Evolutionary conservation across 2,113 vertebrate genomes (phyloP).

Genomic region (Brachirus orientalis): DNA sequence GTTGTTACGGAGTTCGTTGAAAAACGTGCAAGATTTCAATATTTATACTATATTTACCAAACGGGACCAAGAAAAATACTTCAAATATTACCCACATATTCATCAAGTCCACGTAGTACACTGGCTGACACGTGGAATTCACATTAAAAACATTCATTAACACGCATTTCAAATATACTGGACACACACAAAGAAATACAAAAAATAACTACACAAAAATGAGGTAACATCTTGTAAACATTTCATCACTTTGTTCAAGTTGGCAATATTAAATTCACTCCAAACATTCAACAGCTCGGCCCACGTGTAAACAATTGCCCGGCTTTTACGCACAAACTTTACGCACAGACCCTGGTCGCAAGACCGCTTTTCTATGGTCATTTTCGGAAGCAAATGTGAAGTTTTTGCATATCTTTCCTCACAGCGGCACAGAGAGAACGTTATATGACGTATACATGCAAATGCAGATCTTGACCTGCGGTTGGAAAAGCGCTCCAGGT

Average conservation of each 20-base stretch:
- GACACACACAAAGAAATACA: conserved; percentile 1
- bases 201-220: conserved; percentile 55
- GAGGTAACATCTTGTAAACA: conserved; percentile 83
- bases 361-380: conserved; percentile 38
- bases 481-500: conserved; percentile 19
- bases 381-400: conserved; percentile 47
- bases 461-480: conserved; percentile 30
- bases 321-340: conserved; percentile 73
- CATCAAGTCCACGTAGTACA: conserved; percentile 55
- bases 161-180: conserved; percentile 56
- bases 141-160: conserved; percentile 54
- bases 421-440: conserved; percentile 23
- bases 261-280: conserved; percentile 67
- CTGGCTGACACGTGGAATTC: conserved; percentile 43
- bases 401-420: conserved; percentile 77
- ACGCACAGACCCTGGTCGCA: conserved; percentile 64
- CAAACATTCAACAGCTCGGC: conserved; percentile 50
- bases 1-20: conserved; percentile 41
- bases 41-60: conserved; percentile 28
- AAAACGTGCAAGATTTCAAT: conserved; percentile 67
- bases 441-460: conserved; percentile 40
- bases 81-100: conserved; percentile 50
- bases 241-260: conserved; percentile 71
- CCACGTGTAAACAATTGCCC: conserved; percentile 64
- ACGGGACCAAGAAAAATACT: conserved; percentile 59